Evolutionary conservation across 1,140 invertebrate genomes (phyloP), one percentile per base, ranked within the genome.

Genomic region (Neodiprion virginianus): DNA sequence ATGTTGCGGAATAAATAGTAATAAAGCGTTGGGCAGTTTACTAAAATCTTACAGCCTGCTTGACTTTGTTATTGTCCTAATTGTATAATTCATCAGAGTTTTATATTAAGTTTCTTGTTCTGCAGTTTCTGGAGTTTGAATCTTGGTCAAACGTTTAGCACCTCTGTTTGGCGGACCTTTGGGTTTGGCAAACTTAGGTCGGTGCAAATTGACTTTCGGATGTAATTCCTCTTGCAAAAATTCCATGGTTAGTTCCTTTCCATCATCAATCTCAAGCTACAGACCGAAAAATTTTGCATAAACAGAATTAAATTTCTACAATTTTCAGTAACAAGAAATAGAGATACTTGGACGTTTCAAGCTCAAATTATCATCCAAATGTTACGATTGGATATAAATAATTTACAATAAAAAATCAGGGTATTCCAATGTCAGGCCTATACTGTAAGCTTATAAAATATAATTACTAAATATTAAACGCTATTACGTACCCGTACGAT

Each of bases 161-260:
- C 97, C 97, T 82, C 97, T 90, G 81, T 95, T 95, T 5, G 96
- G 95, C 77, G 97, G 97, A 53, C 96, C 97, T 89, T 97, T 98
- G 11, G 97, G 97, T 88, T 98, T 98, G 47, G 95, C 95, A 91
- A 99, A 99, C 79, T 97, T 96, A 48, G 95, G 95, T 79, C 94
- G 92, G 86, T 96, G 94, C 67, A 97, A 91, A 87, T 95, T 96
- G 82, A 95, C 94, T 86, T 96, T 97, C 9, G 98, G 98, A 89
- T 99, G 97, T 75, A 99, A 91, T 89, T 99, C 96, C 79, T 98
- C 96, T 85, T 96, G 92, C 8, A 99, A 89, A 88, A 92, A 98
- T 77, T 95, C 93, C 88, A 97, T 96, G 1, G 95, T 97, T 69
- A 99, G 85, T 89, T 99, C 97, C 79, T 92, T 92, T 67, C 95